phyloP scores from a whole-genome alignment of 2,888 invertebrate species.

The Candidula unifasciata region DNA sequence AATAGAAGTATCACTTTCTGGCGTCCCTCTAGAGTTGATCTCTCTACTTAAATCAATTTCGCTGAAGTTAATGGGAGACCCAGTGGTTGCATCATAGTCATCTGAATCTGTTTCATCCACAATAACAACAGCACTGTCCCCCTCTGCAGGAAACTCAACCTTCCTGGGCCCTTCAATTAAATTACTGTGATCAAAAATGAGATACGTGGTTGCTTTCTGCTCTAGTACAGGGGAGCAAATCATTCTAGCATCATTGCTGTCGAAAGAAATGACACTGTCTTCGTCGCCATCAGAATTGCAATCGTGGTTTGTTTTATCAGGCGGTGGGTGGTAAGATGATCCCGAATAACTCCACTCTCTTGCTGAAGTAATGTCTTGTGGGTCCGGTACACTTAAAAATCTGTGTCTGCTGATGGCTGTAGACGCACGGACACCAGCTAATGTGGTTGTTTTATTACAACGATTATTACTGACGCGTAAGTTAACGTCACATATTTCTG shows the following conservation, averaged over 20 bases:
- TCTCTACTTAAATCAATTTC: constrained; percentile 43
- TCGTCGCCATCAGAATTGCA: background rate
- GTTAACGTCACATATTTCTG: too few species aligned
- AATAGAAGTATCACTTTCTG: constrained; percentile 34
- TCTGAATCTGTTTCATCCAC: constrained; percentile 25
- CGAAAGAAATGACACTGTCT: background rate
- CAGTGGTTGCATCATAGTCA: background rate
- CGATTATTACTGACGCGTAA: background rate
- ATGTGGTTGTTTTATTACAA: too few species aligned
- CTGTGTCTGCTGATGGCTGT: background rate
- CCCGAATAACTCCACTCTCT: constrained; percentile 34
- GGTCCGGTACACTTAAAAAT: constrained; percentile 31
- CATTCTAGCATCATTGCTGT: background rate
- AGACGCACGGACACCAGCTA: background rate
- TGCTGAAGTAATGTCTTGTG: constrained; percentile 15
- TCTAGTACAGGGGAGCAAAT: background rate
- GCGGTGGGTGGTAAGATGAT: background rate
- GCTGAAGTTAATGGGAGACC: constrained; percentile 35
- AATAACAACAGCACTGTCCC: background rate
- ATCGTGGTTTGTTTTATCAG: background rate
- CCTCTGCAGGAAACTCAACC: constrained; percentile 28
- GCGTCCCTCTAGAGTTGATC: constrained; percentile 32
- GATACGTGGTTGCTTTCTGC: constrained; percentile 19
- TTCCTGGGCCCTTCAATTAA: constrained; percentile 7
- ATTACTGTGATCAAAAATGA: constrained; percentile 6